A percentile compares a stretch with the other conserved stretches of the same genome.
These are phyloP conservation scores for Oryctes rhinoceros DNA, from an alignment of 1,140 invertebrate species.

Conservation along the genomic window DNA sequence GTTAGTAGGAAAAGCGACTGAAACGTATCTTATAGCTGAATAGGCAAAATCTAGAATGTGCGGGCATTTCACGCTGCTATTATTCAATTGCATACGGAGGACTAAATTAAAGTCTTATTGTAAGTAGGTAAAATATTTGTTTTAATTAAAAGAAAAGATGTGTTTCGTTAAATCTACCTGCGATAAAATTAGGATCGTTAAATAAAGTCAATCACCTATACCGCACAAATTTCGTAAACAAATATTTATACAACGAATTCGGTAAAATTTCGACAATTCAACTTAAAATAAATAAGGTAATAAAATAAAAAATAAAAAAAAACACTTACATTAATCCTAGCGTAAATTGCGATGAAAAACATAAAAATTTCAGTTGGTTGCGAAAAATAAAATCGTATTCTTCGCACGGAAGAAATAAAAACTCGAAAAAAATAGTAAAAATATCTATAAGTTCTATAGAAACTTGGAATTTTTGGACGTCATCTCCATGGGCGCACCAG, in stretches of 20 bases:
- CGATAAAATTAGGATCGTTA: no score
- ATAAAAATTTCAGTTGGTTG: slow-evolving; percentile 13
- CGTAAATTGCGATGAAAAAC: slow-evolving; percentile 3
- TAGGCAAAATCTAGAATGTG: no score
- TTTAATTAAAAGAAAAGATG: no score
- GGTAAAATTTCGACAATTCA: background rate
- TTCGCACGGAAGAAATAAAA: background rate
- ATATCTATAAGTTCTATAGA: background rate
- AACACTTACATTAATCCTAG: slow-evolving; percentile 30
- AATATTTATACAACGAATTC: background rate
- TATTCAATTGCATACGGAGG: no score
- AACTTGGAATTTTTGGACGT: slow-evolving; percentile 37
- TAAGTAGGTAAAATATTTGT: no score
- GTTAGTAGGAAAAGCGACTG: no score
- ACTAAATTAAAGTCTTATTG: no score
- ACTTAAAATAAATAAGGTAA: slow-evolving; percentile 27
- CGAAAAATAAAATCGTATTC: background rate
- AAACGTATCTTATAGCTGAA: no score
- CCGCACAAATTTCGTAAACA: no score
- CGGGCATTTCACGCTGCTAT: no score
- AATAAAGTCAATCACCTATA: no score
- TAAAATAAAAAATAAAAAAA: slow-evolving; percentile 30
- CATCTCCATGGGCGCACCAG: slow-evolving; percentile 39
- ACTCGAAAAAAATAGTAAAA: background rate
- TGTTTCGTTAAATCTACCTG: no score